Percentiles rank a stretch among this genome's conserved stretches.
These are phyloP conservation scores for Polyergus mexicanus DNA, from an alignment of 1,140 invertebrate genomes.

Conservation along the genomic window DNA sequence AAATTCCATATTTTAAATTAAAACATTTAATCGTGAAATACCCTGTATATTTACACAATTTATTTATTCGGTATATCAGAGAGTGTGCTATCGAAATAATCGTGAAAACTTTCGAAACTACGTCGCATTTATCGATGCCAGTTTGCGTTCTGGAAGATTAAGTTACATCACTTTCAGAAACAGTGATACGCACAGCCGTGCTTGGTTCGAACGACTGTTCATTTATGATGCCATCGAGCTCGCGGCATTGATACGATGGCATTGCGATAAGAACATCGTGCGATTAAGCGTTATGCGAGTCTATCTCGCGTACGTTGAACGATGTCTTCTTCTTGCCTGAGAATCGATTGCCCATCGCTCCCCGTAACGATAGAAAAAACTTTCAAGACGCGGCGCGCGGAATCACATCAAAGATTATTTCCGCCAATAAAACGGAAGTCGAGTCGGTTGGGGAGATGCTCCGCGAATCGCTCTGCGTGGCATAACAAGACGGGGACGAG, in stretches of 20 bases:
- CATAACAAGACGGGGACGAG: conserved; percentile 60
- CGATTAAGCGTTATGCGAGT: conserved; percentile 24
- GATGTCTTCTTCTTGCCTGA: conserved; percentile 37
- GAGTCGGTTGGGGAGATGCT: conserved; percentile 63
- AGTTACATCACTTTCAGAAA: conserved; percentile 23
- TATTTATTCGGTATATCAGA: background rate
- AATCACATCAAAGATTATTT: conserved; percentile 86
- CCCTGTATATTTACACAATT: background rate
- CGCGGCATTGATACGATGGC: conserved; percentile 32
- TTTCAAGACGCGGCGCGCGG: conserved; percentile 75
- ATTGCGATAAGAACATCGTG: conserved; percentile 41
- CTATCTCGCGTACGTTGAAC: conserved; percentile 23
- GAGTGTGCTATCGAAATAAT: background rate
- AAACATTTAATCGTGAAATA: too few species aligned
- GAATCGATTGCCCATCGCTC: conserved; percentile 68
- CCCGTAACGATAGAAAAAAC: conserved; percentile 62
- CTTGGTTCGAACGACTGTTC: conserved; percentile 18
- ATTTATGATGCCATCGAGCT: conserved; percentile 43
- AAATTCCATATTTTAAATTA: too few species aligned
- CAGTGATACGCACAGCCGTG: background rate
- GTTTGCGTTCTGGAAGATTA: background rate
- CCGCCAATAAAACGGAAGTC: conserved; percentile 85
- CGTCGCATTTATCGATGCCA: background rate
- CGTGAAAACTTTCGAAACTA: background rate
- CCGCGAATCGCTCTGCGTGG: conserved; percentile 67